A percentile compares a stretch with the other conserved stretches of the same genome.
Conservation (phyloP, 30 jellyfish, hydroid and myxozoan species). For the Haliclystus octoradiatus region DNA sequence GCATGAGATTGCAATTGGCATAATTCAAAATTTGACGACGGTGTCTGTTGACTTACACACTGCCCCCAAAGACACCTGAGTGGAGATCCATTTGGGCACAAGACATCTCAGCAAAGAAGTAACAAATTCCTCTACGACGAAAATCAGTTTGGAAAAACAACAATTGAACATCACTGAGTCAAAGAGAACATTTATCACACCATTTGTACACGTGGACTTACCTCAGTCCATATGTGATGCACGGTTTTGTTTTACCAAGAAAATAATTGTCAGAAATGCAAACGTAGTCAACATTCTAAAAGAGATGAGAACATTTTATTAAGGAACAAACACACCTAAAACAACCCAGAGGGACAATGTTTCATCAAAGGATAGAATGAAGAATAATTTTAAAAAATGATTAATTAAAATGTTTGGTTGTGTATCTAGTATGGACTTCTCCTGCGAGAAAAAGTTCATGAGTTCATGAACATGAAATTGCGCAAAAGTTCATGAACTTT, state of each 20-base stretch:
- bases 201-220: neutral
- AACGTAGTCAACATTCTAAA: constrained; percentile 78
- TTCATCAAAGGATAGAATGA: neutral
- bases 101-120: constrained; percentile 57
- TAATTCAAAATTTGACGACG: no score
- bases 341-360: neutral
- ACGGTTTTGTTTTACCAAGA: constrained; percentile 92
- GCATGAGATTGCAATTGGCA: no score
- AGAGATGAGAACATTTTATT: no score
- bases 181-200: neutral
- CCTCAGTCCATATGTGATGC: constrained; percentile 95
- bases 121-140: constrained; percentile 56
- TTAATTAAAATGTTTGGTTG: no score
- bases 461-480: no score
- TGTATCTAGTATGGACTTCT: no score
- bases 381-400: no score
- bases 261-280: constrained; percentile 95
- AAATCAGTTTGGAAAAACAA: neutral
- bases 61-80: constrained; percentile 96
- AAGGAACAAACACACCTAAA: neutral
- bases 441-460: no score
- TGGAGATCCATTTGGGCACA: constrained; percentile 86
- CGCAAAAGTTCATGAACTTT: no score
- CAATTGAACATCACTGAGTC: neutral
- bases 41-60: no score